Percentiles rank a stretch among this genome's conserved stretches.
Conservation (phyloP, 2,888 invertebrate species). For the Dyspetes luteomarginatus region DNA sequence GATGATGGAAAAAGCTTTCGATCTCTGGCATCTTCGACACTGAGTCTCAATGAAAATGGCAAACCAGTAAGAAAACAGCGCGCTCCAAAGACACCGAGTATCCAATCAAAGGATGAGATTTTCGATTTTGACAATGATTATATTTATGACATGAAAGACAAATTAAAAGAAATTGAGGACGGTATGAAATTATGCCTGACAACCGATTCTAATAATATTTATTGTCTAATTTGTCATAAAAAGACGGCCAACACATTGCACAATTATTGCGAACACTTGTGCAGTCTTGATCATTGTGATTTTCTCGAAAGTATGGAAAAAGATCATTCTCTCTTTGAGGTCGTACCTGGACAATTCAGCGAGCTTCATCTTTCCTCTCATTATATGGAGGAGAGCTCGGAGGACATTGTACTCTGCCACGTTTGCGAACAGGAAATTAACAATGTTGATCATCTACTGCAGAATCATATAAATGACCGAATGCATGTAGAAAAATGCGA, state of each 20-base stretch:
- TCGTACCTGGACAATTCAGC: conserved; percentile 68
- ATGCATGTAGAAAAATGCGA: conserved; percentile 13
- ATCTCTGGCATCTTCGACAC: too few species aligned
- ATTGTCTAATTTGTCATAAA: conserved; percentile 70
- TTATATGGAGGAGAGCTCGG: conserved; percentile 65
- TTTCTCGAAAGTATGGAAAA: conserved; percentile 64
- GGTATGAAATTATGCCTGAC: conserved; percentile 5
- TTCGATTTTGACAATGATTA: not conserved
- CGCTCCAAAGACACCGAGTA: not conserved
- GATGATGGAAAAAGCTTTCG: too few species aligned
- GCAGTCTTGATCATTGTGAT: conserved; percentile 65
- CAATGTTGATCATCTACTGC: conserved; percentile 15
- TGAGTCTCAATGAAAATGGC: not conserved
- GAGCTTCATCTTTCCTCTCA: conserved; percentile 65
- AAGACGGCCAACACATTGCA: conserved; percentile 61
- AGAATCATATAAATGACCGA: conserved; percentile 15
- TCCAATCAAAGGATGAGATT: not conserved
- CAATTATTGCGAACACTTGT: conserved; percentile 70
- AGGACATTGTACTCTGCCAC: conserved; percentile 64
- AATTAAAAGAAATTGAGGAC: conserved; percentile 14
- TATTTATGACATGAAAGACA: conserved; percentile 42
- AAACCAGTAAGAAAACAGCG: not conserved
- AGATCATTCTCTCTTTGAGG: conserved; percentile 57
- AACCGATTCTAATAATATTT: conserved; percentile 13
- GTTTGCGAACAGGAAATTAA: conserved; percentile 33